Percentiles rank a stretch among this genome's conserved stretches.
Conservation (phyloP, 2,888 invertebrate genomes). For the Torymus aiolomorphi region DNA sequence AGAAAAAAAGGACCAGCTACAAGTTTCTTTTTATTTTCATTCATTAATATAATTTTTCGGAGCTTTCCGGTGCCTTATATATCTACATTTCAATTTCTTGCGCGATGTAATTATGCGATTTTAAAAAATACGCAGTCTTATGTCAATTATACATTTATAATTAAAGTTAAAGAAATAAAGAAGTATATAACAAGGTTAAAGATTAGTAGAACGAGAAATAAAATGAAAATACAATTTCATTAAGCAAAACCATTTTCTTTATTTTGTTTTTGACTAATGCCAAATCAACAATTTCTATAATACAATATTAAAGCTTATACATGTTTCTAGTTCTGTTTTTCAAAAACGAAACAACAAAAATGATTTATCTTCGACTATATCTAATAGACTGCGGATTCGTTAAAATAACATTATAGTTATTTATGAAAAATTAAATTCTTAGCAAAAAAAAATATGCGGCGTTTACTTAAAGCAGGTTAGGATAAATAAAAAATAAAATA, state of each 20-base stretch:
- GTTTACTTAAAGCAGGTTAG: constrained; percentile 19
- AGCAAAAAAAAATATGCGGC: constrained; percentile 21
- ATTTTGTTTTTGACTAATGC: constrained; percentile 45
- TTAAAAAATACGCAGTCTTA: constrained; percentile 39
- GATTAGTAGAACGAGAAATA: neutral
- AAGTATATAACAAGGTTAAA: neutral
- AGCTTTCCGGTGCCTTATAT: constrained; percentile 9
- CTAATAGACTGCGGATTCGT: constrained; percentile 38
- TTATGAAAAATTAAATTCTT: constrained; percentile 26
- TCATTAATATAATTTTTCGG: constrained; percentile 32
- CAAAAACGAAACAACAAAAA: constrained; percentile 45
- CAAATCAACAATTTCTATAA: constrained; percentile 46
- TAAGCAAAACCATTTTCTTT: constrained; percentile 44
- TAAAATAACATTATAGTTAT: constrained; percentile 20
- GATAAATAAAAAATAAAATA: constrained; percentile 29
- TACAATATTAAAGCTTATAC: constrained; percentile 42
- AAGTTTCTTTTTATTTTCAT: constrained; percentile 45
- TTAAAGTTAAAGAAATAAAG: constrained; percentile 11
- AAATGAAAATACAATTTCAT: neutral
- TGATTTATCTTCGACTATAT: constrained; percentile 22
- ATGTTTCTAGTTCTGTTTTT: constrained; percentile 33
- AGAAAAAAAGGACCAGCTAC: constrained; percentile 49
- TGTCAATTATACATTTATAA: neutral
- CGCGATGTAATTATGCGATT: constrained; percentile 3
- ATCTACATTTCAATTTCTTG: constrained; percentile 24